Evolutionary conservation across 2,888 invertebrate species (phyloP), one percentile per base, ranked within the genome.

Genomic region (Andricus quercusramuli): DNA sequence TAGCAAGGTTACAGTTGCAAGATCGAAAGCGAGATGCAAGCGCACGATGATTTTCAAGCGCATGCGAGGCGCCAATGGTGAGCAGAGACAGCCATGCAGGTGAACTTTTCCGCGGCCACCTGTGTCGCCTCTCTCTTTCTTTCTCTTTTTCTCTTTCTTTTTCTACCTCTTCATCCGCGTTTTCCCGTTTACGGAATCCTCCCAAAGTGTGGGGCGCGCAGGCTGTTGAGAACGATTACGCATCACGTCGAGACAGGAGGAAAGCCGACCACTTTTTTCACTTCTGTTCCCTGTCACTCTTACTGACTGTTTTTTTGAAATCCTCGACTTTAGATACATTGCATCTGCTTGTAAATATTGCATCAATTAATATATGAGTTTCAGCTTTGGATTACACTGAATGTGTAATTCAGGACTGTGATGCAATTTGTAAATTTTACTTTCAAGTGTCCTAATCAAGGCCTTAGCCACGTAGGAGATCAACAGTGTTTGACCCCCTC

Each of bases 91-190:
- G 85, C 82, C 84, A 87, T 82, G 88, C 88, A 89, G 88, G 87
- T 89, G 88, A 88, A 87, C 87, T 85, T 88, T 88, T 88, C 86
- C 87, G 84, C 83, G 85, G 84, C 88, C 88, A 88, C 88, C 88
- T 88, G 87, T 88, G 86, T 84, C 80, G 82, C 81, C 81, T 82
- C 78, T 82, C 81, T 77, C 78, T 84, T 81, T 20, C 17, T n/a
- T 20, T 17, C 17, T 44, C 15, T 44, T 44, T 44, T n/a, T 66
- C 32, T 32, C n/a, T 11, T 41, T 37, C n/a, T 41, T 67, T 67
- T 66, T 66, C 37, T 37, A 2, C 41, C n/a, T 66, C 37, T 81
- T 78, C 83, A 84, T 83, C 84, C 84, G 84, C 79, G 82, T 84
- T 84, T 83, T 83, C 84, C 82, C 83, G 80, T 84, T 82, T 83